Conservation (phyloP, 2,888 invertebrate genomes). For the Poecilus cupreus region DNA sequence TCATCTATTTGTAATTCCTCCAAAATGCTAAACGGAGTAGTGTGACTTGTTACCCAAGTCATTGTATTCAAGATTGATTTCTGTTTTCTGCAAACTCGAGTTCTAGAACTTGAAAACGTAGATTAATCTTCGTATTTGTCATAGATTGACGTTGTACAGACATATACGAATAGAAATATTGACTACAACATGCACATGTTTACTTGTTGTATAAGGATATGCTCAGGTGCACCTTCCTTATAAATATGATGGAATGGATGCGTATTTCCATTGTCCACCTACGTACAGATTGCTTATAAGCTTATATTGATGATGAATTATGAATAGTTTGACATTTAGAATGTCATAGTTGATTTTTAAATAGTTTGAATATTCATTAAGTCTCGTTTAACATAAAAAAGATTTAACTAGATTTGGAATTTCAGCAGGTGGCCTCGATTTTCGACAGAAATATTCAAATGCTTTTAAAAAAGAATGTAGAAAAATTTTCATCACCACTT, state of each 20-base stretch:
- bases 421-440: no score
- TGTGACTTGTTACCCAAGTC: no score
- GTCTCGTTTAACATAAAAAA: neutral
- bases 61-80: no score
- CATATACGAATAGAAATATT: neutral
- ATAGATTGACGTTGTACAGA: neutral
- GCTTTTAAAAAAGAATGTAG: no score
- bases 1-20: no score
- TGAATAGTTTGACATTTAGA: neutral
- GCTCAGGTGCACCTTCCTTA: neutral
- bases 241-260: neutral
- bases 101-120: neutral
- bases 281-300: neutral
- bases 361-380: neutral
- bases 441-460: no score
- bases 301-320: neutral
- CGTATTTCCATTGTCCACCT: neutral
- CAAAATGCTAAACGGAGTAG: no score
- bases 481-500: no score
- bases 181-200: neutral
- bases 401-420: no score
- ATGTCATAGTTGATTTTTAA: neutral
- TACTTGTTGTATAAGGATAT: neutral
- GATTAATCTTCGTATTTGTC: constrained; percentile 10
- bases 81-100: neutral